Evolutionary conservation across 1,140 invertebrate species (phyloP), one percentile per base, ranked within the genome.

Genomic region (Drosophila fuyamai): DNA sequence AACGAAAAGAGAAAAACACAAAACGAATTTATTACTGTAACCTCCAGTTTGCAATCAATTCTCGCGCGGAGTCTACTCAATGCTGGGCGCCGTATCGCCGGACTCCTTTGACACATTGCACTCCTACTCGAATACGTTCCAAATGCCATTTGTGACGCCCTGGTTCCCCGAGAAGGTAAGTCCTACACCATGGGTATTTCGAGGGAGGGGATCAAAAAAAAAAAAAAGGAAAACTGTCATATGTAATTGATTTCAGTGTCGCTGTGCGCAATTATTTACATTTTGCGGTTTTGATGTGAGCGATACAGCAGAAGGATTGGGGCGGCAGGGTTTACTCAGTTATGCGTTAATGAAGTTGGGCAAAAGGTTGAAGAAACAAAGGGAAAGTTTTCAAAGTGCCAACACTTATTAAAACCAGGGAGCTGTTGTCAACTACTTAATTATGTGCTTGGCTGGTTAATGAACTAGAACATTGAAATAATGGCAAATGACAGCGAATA

Each of bases 141-240:
- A 98, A 93, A 97, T 99, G 96, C 98, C 98, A 38, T 98, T 98
- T 91, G 95, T 99, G 51, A 98, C 97, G 38, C 97, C 97, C n/a
- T 97, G 96, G 96, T 98, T 98, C 93, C 97, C 97, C 0, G 97
- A 98, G 93, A 97, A 97, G 94, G 96, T 97, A 94, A 95, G 90
- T 91, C 46, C 32, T 43, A 14, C 35, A 23, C 44, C 54, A 54
- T 40, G 14, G 43, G 18, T 50, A n/a, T 7, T 1, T 32, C 6
- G 13, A 38, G 14, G 9, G 23, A 6, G 29, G 29, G 29, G 29
- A 32, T 8, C 7, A 29, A 32, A 32, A 23, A 67, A 65, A 65
- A 77, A 61, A 56, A 57, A 57, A 48, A 40, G 32, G 50, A 18
- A 23, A n/a, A 12, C 44, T 79, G 79, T 82, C 83, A 82, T 88